Base-by-base conservation (phyloP, 37 sponge, comb jelly and placozoan genomes). In the Beroe ovata region DNA sequence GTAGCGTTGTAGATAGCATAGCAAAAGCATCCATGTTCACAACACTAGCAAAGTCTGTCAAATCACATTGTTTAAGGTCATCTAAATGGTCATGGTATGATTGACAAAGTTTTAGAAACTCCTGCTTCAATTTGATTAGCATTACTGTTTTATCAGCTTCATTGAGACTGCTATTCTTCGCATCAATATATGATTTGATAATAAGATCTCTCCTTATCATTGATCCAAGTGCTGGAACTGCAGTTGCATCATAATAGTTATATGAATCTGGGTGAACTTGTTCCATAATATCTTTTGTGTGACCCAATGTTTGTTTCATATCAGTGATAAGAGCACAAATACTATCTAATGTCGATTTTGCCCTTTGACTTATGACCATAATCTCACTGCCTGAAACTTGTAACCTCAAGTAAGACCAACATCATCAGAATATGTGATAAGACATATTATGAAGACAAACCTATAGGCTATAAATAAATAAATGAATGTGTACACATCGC, bases 231-330 rank as follows among this genome's bases (percentile, higher is more conserved):
- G 28, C 26, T 16, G 11, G 3, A 18, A 6, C 26, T 28, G 63
- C 28, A 28, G 26, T 16, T 62, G 4, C 3, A n/a, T 28, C 63
- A 62, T 16, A 28, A 29, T 29, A 62, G 23, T 18, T 62, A 4
- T 8, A 23, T 28, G 21, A 23, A 4, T 4, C 6, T 6, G 19
- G 4, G 6, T 23, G 63, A 4, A 29, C 26, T 29, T 62, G 63
- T 62, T 6, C 3, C 26, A 18, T 28, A 28, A 62, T 16, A 28
- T 62, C 63, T 28, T 29, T 28, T 62, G 26, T 62, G 23, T 62
- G 63, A 18, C 28, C 21, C 6, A 62, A 28, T n/a, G 63, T 62
- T 62, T 62, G 28, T 62, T 62, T 62, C n/a, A 62, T 28, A 62
- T 62, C 63, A 20, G 63, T 28, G 4, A 29, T 18, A 16, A 29